Evolutionary conservation across 1,140 invertebrate species (phyloP), one percentile per base, ranked within the genome.

Genomic region (Zaprionus gabonicus): DNA sequence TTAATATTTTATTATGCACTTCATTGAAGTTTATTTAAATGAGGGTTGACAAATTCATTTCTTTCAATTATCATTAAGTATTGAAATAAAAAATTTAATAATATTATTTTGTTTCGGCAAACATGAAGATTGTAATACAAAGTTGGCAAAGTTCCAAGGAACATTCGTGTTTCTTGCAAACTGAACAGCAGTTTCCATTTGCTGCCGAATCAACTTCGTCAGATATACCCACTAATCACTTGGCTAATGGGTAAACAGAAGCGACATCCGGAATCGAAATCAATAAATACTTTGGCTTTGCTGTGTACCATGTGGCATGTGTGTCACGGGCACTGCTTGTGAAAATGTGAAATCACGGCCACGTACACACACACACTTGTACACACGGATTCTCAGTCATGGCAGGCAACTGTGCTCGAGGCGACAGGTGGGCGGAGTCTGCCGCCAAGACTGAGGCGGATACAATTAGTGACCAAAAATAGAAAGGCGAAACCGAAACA

Each of bases 281-380:
- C 66, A 74, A 75, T 57, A 69, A 59, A 69, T 69, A 69, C 20
- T 44, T 34, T 46, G 15, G 28, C 28, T 13, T 28, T 59, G 25
- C n/a, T 13, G 12, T 6, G 25, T 55, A 51, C 23, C 41, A n/a
- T 4, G 58, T 38, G 58, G n/a, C 62, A 25, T 60, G 17, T 46
- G 41, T 46, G 36, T 15, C 13, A 38, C 12, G 36, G 41, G n/a
- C 41, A 9, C 70, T 66, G 44, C 63, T 58, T 38, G 62, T 55
- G 44, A 72, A 80, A 71, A 71, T 68, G 62, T 59, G 49, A 64
- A 82, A 74, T 82, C 80, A 78, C 80, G 69, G 53, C 44, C 57
- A 44, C 46, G n/a, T 15, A 25, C n/a, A 55, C 27, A 27, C 28
- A 49, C 56, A 51, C 17, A 20, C 34, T 20, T 20, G 44, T 6